Percentiles rank a stretch among this genome's conserved stretches.
phyloP scores from a whole-genome alignment of 2,113 vertebrate species.

The Anas platyrhynchos region DNA sequence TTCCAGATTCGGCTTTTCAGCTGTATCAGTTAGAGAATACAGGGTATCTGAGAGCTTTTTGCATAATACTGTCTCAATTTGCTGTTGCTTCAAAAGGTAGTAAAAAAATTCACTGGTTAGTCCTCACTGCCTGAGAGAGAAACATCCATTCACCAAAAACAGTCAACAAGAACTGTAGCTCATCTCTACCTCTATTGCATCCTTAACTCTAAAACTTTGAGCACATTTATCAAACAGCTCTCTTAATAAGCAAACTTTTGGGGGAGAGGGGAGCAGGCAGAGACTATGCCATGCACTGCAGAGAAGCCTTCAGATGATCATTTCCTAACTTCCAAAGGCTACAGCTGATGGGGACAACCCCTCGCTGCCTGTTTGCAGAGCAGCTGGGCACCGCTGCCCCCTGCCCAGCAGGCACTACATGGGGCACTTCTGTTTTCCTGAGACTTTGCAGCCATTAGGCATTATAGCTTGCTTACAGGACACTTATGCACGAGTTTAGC shows the following conservation, averaged over 20 bases:
- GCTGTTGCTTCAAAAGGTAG: background rate
- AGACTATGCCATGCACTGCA: background rate
- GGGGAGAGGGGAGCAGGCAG: background rate
- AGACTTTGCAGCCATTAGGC: background rate
- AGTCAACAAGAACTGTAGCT: background rate
- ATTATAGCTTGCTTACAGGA: background rate
- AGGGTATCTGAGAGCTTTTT: background rate
- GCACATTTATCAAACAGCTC: background rate
- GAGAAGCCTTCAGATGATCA: background rate
- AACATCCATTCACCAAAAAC: background rate
- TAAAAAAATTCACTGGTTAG: background rate
- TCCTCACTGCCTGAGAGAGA: background rate
- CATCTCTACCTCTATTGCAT: background rate
- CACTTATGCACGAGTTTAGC: background rate
- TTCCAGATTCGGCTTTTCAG: background rate
- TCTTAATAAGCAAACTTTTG: background rate
- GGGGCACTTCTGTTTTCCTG: background rate
- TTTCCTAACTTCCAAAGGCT: background rate
- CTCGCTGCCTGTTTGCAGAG: background rate
- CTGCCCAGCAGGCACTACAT: no score
- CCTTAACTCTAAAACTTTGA: background rate
- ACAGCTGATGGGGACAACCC: background rate
- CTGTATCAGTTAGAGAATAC: background rate
- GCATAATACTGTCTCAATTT: background rate
- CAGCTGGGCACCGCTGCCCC: background rate